Conservation (phyloP, 1,140 invertebrate species). For the Pseudobourletiella spinata region DNA sequence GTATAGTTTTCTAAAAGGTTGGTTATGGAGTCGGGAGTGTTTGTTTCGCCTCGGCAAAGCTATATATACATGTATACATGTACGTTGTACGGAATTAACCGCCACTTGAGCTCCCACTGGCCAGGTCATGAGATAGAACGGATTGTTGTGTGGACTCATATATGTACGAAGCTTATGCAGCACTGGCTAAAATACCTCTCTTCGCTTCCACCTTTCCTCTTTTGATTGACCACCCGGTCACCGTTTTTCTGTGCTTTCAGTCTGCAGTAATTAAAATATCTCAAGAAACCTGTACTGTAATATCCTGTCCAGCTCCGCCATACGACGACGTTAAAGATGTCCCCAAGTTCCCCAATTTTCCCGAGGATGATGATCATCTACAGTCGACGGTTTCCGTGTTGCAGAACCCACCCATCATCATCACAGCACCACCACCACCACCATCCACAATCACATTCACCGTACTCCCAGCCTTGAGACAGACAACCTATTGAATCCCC, state of each 20-base stretch:
- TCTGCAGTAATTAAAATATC: constrained; percentile 28
- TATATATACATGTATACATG: too few relatives aligned
- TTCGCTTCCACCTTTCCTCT: background rate
- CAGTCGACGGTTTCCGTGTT: background rate
- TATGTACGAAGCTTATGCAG: background rate
- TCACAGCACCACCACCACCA: background rate
- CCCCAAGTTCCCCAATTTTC: background rate
- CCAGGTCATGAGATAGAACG: too few relatives aligned
- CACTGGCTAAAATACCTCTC: background rate
- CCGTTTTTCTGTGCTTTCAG: constrained; percentile 10
- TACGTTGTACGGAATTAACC: too few relatives aligned
- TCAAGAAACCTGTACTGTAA: constrained; percentile 16
- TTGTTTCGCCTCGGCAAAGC: too few relatives aligned
- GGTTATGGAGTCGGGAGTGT: too few relatives aligned
- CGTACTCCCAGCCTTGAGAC: too few relatives aligned
- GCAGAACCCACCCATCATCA: background rate
- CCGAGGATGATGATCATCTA: background rate
- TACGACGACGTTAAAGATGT: constrained; percentile 8
- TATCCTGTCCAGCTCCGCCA: constrained; percentile 10
- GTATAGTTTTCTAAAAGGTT: too few relatives aligned
- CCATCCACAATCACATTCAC: background rate
- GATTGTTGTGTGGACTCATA: too few relatives aligned
- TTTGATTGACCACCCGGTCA: constrained; percentile 8
- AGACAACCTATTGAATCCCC: background rate
- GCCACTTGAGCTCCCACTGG: too few relatives aligned